phyloP scores from a whole-genome alignment of 2,888 invertebrate genomes.

The Boloria selene region DNA sequence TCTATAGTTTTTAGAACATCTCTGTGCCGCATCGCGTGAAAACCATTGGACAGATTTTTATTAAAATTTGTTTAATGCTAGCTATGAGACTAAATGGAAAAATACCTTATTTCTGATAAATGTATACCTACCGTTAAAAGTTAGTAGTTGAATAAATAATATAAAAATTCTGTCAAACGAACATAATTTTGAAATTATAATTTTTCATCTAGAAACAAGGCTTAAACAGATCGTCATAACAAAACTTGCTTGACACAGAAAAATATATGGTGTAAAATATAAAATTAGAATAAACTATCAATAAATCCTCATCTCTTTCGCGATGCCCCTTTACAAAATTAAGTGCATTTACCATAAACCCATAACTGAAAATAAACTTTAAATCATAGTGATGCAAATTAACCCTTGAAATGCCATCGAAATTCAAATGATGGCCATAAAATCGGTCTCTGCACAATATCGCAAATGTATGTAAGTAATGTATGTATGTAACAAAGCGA shows the following conservation, averaged over 20 bases:
- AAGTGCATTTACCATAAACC: conserved; percentile 22
- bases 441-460: conserved; percentile 74
- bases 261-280: conserved; percentile 3
- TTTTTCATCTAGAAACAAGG: too few relatives aligned
- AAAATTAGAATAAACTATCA: conserved; percentile 16
- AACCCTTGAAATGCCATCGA: conserved; percentile 66
- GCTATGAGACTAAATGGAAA: too few relatives aligned
- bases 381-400: conserved; percentile 81
- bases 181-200: too few relatives aligned
- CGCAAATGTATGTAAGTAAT: conserved; percentile 57
- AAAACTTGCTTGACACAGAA: background rate
- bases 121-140: too few relatives aligned
- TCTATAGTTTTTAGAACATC: too few relatives aligned
- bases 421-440: conserved; percentile 77
- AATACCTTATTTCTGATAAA: too few relatives aligned
- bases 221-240: too few relatives aligned
- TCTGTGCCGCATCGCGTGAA: too few relatives aligned
- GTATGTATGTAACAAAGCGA: conserved; percentile 60
- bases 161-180: too few relatives aligned
- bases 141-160: too few relatives aligned
- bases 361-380: conserved; percentile 63
- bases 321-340: conserved; percentile 18
- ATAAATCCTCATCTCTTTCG: conserved; percentile 17
- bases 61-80: too few relatives aligned
- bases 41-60: too few relatives aligned